Base-by-base conservation (phyloP, 2,888 invertebrate species). In the Patella ulyssiponensis region DNA sequence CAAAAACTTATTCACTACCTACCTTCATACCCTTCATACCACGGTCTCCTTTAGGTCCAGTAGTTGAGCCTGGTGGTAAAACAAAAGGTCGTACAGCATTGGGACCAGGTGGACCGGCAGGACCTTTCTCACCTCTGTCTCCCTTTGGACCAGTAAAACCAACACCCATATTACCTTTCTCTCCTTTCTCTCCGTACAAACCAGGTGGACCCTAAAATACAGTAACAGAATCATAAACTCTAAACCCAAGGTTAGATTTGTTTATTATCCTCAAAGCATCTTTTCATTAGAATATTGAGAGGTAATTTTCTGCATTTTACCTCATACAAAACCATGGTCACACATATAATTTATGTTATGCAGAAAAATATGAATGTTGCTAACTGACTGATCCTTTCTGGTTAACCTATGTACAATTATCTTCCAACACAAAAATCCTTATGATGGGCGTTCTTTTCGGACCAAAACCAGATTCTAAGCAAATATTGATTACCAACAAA, bases 101-200 rank as follows among this genome's bases (percentile, higher is more conserved):
- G 17, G 80, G 79, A 15, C 83, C 83, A 2, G 82, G 80, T 11
- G 80, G 79, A 33, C 84, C 84, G n/a, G 81, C 75, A 27, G 82
- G 84, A 69, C 85, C 85, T 52, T 79, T 77, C 11, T 70, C 81
- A 71, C 89, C 90, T 73, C 80, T 83, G 9, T 78, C 77, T 56
- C 88, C 89, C 71, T 85, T 86, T 23, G 81, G 80, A 69, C 88
- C 86, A 71, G 79, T 79, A 44, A 78, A 80, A 23, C 83, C 82
- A 76, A 88, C 81, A 54, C 90, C 90, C 82, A 82, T 87, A 80
- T 86, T 85, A 71, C 90, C 90, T 76, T 87, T 88, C n/a, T 84
- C 82, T 71, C 90, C 90, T 27, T 81, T 95, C 11, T 92, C 91
- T 33, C 89, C 89, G 17, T 77, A 69, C 14, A 77, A 33, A 27